Evolutionary conservation across 2,113 vertebrate genomes (phyloP), one percentile per base, ranked within the genome.

Genomic region (Cyanistes caeruleus): DNA sequence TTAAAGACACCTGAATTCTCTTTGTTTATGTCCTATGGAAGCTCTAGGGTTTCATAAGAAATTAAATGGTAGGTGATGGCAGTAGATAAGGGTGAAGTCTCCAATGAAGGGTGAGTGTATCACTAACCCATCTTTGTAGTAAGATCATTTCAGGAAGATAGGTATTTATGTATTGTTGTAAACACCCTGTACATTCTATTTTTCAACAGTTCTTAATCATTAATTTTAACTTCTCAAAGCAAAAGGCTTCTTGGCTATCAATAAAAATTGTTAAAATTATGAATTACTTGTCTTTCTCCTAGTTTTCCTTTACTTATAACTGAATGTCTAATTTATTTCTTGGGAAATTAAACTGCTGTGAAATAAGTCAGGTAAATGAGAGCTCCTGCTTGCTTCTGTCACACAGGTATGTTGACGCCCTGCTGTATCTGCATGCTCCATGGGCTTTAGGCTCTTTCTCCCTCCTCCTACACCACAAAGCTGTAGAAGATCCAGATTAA

Each of bases 91-190:
- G 27, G 3, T 67, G 59, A 89, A 46, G 16, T 60, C 35, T 87
- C 65, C 68, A 46, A 10, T 8, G 7, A 20, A 46, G 11, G n/a
- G 2, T 27, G 43, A 33, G 28, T 46, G 7, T 60, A 35, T 22
- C 25, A 44, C 19, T 65, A 60, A 72, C 13, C 2, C 9, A 16
- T 28, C 75, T 80, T 41, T 43, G 19, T 7, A 70, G 18, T 33
- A 35, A 25, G 43, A 52, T 55, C 1, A 16, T 33, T 41, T 46
- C 39, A 48, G 24, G 15, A 20, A 11, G 3, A 2, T 6, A 19
- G 7, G 4, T 2, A 5, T 11, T 21, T 7, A 7, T 0, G 2
- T 62, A 5, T 20, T 53, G 13, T 27, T 72, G 27, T 51, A 87
- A 87, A 75, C 6, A 30, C 4, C 12, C 27, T 31, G 60, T 2